phyloP scores from a whole-genome alignment of 2,113 vertebrate genomes.

The Bujurquina vittata region DNA sequence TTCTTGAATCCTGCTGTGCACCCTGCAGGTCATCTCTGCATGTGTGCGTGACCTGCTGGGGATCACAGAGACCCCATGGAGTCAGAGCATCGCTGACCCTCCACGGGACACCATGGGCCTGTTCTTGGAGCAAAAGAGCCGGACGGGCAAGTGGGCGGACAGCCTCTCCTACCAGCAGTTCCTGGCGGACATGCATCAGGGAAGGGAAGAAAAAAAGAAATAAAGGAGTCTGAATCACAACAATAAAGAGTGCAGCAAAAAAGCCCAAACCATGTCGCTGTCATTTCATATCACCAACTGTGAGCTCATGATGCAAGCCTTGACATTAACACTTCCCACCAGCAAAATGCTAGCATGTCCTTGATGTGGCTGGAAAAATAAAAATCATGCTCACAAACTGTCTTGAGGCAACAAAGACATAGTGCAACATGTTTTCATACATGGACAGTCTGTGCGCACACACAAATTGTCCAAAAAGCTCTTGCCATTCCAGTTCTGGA shows the following conservation, averaged over 20 bases:
- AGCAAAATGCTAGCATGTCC: conserved; percentile 18
- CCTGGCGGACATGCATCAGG: conserved; percentile 56
- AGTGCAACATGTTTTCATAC: neutral
- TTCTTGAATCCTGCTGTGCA: conserved; percentile 45
- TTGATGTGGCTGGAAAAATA: neutral
- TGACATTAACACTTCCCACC: conserved; percentile 58
- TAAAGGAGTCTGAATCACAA: conserved; percentile 1
- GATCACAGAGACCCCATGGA: conserved; percentile 83
- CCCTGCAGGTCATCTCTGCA: conserved; percentile 83
- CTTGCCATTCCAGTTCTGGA: neutral
- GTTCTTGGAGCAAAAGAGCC: conserved; percentile 87
- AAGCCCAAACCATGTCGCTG: conserved; percentile 24
- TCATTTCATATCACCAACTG: conserved; percentile 36
- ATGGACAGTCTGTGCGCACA: neutral
- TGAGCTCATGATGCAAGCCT: conserved; percentile 30
- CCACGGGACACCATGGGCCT: conserved; percentile 81
- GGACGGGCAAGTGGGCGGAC: conserved; percentile 79
- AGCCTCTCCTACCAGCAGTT: conserved; percentile 82
- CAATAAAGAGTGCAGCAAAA: conserved; percentile 24
- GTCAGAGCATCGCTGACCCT: conserved; percentile 82
- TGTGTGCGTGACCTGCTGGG: conserved; percentile 82
- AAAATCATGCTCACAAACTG: neutral
- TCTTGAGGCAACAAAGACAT: neutral
- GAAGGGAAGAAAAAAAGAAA: neutral
- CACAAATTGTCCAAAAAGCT: neutral